Evolutionary conservation across 1,140 invertebrate genomes (phyloP).

Genomic region (Aporrectodea caliginosa): DNA sequence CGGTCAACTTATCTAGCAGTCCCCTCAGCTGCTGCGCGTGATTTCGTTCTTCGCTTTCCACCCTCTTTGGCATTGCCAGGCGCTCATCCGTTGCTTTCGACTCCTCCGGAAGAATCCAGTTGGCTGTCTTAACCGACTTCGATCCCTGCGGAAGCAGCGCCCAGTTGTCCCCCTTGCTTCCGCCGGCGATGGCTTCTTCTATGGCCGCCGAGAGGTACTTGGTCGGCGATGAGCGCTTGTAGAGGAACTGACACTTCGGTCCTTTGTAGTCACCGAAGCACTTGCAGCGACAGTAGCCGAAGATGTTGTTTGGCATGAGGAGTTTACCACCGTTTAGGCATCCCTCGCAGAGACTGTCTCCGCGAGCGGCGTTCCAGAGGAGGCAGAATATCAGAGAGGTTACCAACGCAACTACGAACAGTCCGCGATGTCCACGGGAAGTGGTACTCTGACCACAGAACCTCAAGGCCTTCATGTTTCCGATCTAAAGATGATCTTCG

Average conservation of each 20-base stretch:
- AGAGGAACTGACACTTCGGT: slow-evolving; percentile 4
- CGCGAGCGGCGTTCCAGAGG: slow-evolving; percentile 46
- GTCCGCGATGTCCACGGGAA: slow-evolving; percentile 43
- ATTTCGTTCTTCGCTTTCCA: no score
- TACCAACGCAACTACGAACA: slow-evolving; percentile 43
- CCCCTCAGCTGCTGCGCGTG: no score
- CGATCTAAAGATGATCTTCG: no score
- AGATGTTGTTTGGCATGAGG: slow-evolving; percentile 18
- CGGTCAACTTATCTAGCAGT: no score
- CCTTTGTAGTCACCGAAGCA: slow-evolving; percentile 4
- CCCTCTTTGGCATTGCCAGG: no score
- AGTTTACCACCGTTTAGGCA: slow-evolving; percentile 11
- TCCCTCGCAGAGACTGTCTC: slow-evolving; percentile 35
- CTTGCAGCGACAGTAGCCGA: slow-evolving; percentile 14
- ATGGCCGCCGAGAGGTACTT: neutral
- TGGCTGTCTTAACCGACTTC: no score
- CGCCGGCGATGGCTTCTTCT: no score
- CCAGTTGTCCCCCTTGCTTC: no score
- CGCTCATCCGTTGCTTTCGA: no score
- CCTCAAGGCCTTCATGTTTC: slow-evolving; percentile 34
- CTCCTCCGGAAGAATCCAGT: no score
- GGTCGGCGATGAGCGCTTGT: neutral
- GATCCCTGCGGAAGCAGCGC: no score
- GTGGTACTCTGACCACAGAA: slow-evolving; percentile 36
- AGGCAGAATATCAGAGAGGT: slow-evolving; percentile 44